Conservation (phyloP, 2,888 invertebrate species). For the Ochropleura plecta region DNA sequence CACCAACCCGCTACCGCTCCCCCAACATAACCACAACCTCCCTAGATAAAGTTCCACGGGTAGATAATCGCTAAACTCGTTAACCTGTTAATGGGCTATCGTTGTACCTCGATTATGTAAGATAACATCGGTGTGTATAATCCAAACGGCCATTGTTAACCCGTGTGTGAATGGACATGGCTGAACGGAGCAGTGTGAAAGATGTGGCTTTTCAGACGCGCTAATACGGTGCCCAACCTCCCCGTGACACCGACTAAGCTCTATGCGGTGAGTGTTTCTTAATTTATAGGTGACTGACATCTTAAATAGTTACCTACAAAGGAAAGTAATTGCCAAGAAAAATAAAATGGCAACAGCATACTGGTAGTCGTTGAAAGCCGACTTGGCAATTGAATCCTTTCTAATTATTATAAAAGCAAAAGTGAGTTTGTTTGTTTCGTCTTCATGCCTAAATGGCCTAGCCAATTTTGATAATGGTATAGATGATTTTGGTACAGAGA, state of each 20-base stretch:
- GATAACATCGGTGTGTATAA: constrained; percentile 65
- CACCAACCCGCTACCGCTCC: constrained; percentile 43
- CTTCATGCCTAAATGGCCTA: no score
- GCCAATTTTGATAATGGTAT: no score
- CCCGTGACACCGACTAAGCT: constrained; percentile 70
- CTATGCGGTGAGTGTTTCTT: constrained; percentile 71
- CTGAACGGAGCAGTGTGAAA: constrained; percentile 49
- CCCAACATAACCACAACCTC: constrained; percentile 31
- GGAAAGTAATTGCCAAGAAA: neutral
- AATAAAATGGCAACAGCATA: neutral
- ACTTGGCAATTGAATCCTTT: no score
- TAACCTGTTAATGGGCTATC: constrained; percentile 78
- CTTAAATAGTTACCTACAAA: neutral
- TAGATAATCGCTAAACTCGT: constrained; percentile 70
- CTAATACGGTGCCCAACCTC: constrained; percentile 78
- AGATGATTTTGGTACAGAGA: no score
- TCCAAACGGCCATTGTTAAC: constrained; percentile 47
- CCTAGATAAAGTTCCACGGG: constrained; percentile 44
- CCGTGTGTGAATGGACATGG: constrained; percentile 47
- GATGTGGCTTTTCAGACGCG: constrained; percentile 83
- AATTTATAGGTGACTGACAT: neutral
- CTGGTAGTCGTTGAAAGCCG: neutral
- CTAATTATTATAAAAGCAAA: no score
- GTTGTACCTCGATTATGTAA: constrained; percentile 73
- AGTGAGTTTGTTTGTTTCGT: no score